phyloP scores from a whole-genome alignment of 2,888 invertebrate genomes.

The Hecatera dysodea region DNA sequence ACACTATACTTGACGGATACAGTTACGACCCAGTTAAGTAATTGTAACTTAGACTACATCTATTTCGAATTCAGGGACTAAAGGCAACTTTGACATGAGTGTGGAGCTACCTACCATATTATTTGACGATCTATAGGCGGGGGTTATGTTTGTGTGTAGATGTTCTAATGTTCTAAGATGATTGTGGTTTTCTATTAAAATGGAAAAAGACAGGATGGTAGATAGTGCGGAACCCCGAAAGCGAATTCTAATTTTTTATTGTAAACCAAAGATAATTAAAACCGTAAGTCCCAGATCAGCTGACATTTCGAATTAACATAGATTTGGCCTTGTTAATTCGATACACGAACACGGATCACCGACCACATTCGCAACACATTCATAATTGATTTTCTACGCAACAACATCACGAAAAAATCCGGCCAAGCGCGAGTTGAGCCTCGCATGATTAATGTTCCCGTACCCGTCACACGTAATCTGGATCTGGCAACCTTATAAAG shows the following conservation, averaged over 20 bases:
- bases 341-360: neutral
- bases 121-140: slow-evolving; percentile 5
- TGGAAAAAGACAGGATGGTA: neutral
- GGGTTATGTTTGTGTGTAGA: neutral
- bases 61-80: slow-evolving; percentile 56
- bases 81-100: slow-evolving; percentile 35
- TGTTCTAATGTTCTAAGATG: neutral
- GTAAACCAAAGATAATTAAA: no score
- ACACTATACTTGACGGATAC: slow-evolving; percentile 66
- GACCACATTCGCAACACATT: neutral
- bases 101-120: neutral
- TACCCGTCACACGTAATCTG: slow-evolving; percentile 53
- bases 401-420: slow-evolving; percentile 32
- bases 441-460: slow-evolving; percentile 49
- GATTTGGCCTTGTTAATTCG: neutral
- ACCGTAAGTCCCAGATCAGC: no score
- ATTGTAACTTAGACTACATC: slow-evolving; percentile 62
- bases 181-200: neutral
- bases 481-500: slow-evolving; percentile 55
- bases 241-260: neutral
- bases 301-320: neutral
- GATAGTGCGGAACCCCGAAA: neutral
- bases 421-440: slow-evolving; percentile 19
- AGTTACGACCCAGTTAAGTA: slow-evolving; percentile 66
- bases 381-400: slow-evolving; percentile 35